Evolutionary conservation across 1,140 invertebrate genomes (phyloP).

Genomic region (Heliconius eleuchia): DNA sequence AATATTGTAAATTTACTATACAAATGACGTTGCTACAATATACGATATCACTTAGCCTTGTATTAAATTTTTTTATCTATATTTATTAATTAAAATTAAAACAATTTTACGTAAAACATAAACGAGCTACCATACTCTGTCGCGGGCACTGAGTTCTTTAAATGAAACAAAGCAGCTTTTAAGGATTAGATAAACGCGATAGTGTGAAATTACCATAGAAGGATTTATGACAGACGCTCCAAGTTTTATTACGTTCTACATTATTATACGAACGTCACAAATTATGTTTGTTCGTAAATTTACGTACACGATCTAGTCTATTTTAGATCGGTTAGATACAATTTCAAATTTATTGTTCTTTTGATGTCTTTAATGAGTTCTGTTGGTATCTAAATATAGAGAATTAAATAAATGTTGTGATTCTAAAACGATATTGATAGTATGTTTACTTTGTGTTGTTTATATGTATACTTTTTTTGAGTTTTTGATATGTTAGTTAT

Average conservation of each 20-base stretch:
- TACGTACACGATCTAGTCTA: background rate
- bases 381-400: slow-evolving; percentile 16
- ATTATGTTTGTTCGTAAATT: slow-evolving; percentile 10
- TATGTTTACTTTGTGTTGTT: background rate
- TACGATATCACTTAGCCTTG: too few species aligned
- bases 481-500: too few species aligned
- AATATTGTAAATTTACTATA: background rate
- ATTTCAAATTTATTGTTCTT: slow-evolving; percentile 16
- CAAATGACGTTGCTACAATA: too few species aligned
- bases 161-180: slow-evolving; percentile 51
- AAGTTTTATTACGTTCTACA: slow-evolving; percentile 43
- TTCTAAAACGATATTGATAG: background rate
- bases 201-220: slow-evolving; percentile 55
- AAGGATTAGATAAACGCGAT: slow-evolving; percentile 48
- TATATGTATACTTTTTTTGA: too few species aligned
- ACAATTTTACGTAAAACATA: background rate
- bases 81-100: too few species aligned
- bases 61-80: too few species aligned
- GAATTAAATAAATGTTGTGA: background rate
- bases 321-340: slow-evolving; percentile 15
- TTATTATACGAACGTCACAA: slow-evolving; percentile 32
- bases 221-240: slow-evolving; percentile 50
- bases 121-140: slow-evolving; percentile 25
- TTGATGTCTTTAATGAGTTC: slow-evolving; percentile 21
- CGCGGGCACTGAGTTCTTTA: background rate